Percentiles rank a stretch among this genome's conserved stretches.
Conservation (phyloP, 2,113 vertebrate genomes). For the Microcebus lehilahytsara region DNA sequence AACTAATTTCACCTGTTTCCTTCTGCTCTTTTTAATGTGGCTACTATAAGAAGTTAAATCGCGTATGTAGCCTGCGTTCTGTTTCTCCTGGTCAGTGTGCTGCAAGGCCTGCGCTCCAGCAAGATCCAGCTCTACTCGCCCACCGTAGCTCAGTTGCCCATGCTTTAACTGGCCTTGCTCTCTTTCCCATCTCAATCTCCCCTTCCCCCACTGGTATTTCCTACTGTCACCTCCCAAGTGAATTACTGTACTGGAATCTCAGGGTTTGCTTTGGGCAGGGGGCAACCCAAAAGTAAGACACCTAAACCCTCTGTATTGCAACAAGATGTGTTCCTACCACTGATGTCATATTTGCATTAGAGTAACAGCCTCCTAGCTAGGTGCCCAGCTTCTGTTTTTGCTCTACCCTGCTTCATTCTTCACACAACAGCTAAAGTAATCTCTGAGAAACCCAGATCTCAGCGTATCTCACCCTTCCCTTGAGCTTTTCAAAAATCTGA, state of each 20-base stretch:
- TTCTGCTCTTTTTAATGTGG: not conserved
- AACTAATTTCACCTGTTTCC: not conserved
- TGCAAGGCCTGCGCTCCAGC: not conserved
- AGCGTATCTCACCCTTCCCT: not conserved
- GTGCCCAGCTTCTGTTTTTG: too few species aligned
- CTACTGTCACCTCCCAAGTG: not conserved
- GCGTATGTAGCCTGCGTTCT: fast-evolving
- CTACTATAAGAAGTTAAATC: not conserved
- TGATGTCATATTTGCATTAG: too few species aligned
- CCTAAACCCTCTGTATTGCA: too few species aligned
- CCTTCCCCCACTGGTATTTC: not conserved
- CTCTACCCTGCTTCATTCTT: too few species aligned
- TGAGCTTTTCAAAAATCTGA: not conserved
- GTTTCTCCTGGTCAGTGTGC: not conserved
- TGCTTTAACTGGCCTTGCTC: not conserved
- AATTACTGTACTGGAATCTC: not conserved
- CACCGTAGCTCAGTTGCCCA: too few species aligned
- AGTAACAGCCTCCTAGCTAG: too few species aligned
- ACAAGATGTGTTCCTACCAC: too few species aligned
- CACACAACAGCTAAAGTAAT: too few species aligned
- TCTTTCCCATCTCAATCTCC: not conserved
- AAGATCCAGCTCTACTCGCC: not conserved
- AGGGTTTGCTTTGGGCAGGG: not conserved
- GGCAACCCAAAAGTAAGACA: not conserved
- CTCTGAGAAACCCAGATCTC: not conserved